A percentile compares a stretch with the other conserved stretches of the same genome.
Evolutionary conservation across 2,113 vertebrate species (phyloP).

Genomic region (Odontophorus gujanensis): DNA sequence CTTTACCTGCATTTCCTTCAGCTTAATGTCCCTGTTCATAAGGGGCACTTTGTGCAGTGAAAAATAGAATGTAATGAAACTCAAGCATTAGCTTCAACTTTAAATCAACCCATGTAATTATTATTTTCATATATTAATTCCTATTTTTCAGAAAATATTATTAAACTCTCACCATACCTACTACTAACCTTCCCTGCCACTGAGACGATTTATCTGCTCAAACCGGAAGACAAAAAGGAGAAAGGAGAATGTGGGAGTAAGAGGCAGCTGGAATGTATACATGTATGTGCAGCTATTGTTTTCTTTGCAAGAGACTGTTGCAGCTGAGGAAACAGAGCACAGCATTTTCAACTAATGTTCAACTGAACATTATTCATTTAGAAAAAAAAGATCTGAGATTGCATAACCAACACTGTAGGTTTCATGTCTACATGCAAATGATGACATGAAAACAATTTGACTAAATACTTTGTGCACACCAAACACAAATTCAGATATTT

Average conservation of each 20-base stretch:
- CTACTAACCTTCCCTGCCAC: not conserved
- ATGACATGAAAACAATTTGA: not conserved
- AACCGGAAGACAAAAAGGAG: not conserved
- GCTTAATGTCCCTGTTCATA: not conserved
- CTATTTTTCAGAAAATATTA: not conserved
- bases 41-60: not conserved
- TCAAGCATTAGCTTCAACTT: not conserved
- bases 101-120: not conserved
- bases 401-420: not conserved
- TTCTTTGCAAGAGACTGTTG: not conserved
- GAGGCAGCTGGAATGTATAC: constrained; percentile 53
- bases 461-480: not conserved
- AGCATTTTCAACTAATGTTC: not conserved
- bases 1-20: fast-evolving
- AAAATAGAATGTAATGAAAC: not conserved
- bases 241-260: not conserved
- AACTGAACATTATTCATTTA: not conserved
- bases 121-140: not conserved
- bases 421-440: not conserved
- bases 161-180: not conserved
- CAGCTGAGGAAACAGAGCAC: constrained; percentile 47
- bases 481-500: not conserved
- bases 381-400: not conserved
- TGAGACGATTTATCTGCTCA: not conserved
- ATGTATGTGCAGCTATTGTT: constrained; percentile 8